Base-by-base conservation (phyloP, 2,797 vertebrate genomes). In the Tachyglossus aculeatus region DNA sequence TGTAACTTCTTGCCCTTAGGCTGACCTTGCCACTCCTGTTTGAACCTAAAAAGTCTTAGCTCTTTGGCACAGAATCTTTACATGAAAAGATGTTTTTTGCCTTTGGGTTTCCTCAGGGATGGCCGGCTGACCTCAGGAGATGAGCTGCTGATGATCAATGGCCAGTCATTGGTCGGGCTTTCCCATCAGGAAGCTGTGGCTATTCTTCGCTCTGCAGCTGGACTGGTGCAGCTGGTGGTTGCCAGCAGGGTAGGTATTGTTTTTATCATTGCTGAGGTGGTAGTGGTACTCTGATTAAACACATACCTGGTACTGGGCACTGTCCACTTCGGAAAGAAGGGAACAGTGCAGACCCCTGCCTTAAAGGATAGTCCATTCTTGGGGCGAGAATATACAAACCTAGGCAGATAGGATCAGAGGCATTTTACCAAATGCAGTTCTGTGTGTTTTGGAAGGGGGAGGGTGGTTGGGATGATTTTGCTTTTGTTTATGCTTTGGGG, bases 71-170 rank as follows among this genome's bases (percentile, higher is more conserved):
- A 38, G 52, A 68, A 39, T 74, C 78, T 72, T 87, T 73, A 84
- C 47, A 10, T n/a, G n/a, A n/a, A 66, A 69, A 63, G 61, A 6
- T 34, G 62, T 67, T 84, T 79, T 70, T 19, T 50, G 31, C 77
- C 0, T 0, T 77, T 88, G 56, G 78, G 3, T 84, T 85, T 79
- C 86, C 63, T 24, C 89, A 99, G 98, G 92, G 98, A 99, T 2
- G 96, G 98, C 22, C 95, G 98, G 76, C 91, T 99, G 85, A 95
- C 90, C 43, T 88, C 93, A 0, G 97, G 96, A 0, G 96, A 99
- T 0, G 97, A 99, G 89, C 89, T 99, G 65, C 91, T 99, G 82
- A 98, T 98, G 93, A 96, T 99, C 80, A 99, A 98, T 21, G 94
- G 96, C 65, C 94, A 95, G 86, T 97, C 97, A 0, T 85, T 99